Evolutionary conservation across 2,888 invertebrate species (phyloP), one percentile per base, ranked within the genome.

Genomic region (Cryptocheilus praepositus): DNA sequence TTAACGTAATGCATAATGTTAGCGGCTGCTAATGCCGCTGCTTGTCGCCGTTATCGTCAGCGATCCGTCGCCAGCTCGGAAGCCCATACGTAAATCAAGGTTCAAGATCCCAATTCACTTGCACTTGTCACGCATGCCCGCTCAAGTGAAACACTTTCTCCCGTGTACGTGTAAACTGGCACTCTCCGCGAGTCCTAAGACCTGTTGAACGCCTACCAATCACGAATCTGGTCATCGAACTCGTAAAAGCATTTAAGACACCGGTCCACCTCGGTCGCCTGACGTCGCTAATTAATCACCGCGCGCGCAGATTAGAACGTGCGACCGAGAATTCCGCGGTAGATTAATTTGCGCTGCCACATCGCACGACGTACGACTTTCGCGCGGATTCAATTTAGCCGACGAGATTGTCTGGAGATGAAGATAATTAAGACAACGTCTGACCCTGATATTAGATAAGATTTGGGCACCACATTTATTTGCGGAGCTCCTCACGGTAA

Each of bases 31-130:
- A 36, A 36, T 1, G 36, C 8, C 36, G 36, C 36, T 36, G 36
- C 36, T 36, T 36, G 36, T 36, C 36, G 36, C 36, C 36, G 11
- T 11, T 36, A 36, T 36, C 36, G 36, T 36, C 36, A 36, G 36
- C 36, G 36, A 36, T 36, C 36, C 11, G 36, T 36, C 36, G 36
- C 36, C 1, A 7, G 4, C 11, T 11, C 36, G 7, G 36, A 36
- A 36, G 36, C 36, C 18, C 21, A 49, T 45, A 65, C 58, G 69
- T 71, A 67, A 73, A 81, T 74, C 75, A 76, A 80, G 80, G 73
- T 83, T 83, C 76, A 79, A 77, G 81, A 75, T 74, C 64, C 74
- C 64, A 60, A 74, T 75, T 72, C 78, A 69, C 76, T 79, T 73
- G 77, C 76, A 69, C 76, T 76, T 70, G 81, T 73, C 79, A 75